Base-by-base conservation (phyloP, 2,888 invertebrate genomes). In the Patella ulyssiponensis region DNA sequence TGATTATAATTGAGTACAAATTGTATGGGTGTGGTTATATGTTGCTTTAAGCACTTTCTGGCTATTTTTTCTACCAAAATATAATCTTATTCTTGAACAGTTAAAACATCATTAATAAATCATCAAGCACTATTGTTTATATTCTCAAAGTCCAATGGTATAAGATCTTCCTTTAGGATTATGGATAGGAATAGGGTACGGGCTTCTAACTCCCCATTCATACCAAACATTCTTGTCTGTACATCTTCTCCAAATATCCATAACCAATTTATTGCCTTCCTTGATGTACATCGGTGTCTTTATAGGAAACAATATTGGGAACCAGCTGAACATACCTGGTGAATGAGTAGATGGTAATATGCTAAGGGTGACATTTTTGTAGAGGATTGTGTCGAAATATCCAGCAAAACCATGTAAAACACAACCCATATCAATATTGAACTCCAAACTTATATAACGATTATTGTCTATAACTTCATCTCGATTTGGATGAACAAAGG, bases 241-340 rank as follows among this genome's bases (percentile, higher is more conserved):
- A 75, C 95, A 94, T 81, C 95, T 94, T 53, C 98, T 93, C 98
- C 98, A 98, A 89, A 98, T 97, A 82, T 96, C 94, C 2, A 97
- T 94, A 79, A 94, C 94, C 53, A 98, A 94, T 72, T 92, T 92
- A 78, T 95, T 94, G 1, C 95, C 96, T 77, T 94, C 94, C 76
- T 93, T 94, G 1, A 98, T 91, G 80, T 95, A 93, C 74, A 97
- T 88, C 0, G 96, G 96, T 75, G 94, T 95, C 95, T 96, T 90
- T 52, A 97, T 94, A 12, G 99, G 98, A 90, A 99, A 97, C 87
- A 96, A 96, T 83, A 98, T 96, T 9, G 99, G 98, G 91, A 99
- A 99, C 99, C 99, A 99, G 81, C 97, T 97, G 88, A 97, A 96
- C 97, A 99, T 97, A 85, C 96, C 96, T 0, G 94, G 93, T 27